Conservation (phyloP, 1,140 invertebrate genomes). For the Leptinotarsa lineolata region DNA sequence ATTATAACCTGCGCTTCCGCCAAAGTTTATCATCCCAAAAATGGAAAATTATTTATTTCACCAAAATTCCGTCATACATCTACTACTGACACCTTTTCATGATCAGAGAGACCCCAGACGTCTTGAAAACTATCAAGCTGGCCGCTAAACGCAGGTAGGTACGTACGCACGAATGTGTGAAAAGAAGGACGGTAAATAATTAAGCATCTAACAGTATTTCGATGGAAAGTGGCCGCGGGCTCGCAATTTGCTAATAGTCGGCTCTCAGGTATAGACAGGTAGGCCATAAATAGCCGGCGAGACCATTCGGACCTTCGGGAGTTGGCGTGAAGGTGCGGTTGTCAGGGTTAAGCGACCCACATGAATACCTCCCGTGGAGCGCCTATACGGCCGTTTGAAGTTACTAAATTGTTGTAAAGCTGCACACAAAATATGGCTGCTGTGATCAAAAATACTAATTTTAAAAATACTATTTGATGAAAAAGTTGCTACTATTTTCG, state of each 20-base stretch:
- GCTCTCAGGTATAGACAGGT: slow-evolving; percentile 29
- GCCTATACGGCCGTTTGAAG: slow-evolving; percentile 7
- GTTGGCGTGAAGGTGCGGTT: slow-evolving; percentile 43
- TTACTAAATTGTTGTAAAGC: neutral
- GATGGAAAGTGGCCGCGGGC: neutral
- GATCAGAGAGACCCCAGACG: too few species aligned
- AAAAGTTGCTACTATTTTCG: too few species aligned
- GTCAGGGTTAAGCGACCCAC: slow-evolving; percentile 41
- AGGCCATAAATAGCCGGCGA: slow-evolving; percentile 36
- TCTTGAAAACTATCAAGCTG: too few species aligned
- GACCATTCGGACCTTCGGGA: slow-evolving; percentile 35
- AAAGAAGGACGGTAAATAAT: slow-evolving; percentile 5
- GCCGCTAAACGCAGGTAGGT: neutral
- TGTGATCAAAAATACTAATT: too few species aligned
- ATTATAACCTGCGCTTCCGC: too few species aligned
- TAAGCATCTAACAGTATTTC: neutral
- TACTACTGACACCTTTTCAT: too few species aligned
- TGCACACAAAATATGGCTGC: neutral
- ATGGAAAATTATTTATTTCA: too few species aligned
- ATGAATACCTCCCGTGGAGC: slow-evolving; percentile 33
- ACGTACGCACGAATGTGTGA: neutral
- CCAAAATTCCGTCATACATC: too few species aligned
- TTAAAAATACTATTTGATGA: too few species aligned
- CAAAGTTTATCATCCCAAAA: too few species aligned
- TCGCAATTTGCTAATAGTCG: slow-evolving; percentile 28